A percentile compares a stretch with the other conserved stretches of the same genome.
Conservation (phyloP, 2,888 invertebrate species). For the Eilema griseolum region DNA sequence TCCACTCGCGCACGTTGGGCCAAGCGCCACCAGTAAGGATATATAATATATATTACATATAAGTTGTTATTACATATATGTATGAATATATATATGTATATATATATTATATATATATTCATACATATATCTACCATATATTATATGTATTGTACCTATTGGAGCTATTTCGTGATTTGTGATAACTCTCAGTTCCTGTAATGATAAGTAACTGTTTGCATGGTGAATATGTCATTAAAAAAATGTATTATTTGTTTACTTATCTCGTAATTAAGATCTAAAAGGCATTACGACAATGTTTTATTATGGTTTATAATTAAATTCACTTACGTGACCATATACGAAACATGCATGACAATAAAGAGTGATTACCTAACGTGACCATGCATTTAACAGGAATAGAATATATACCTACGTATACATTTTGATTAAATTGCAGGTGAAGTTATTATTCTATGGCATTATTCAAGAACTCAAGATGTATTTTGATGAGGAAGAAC, state of each 20-base stretch:
- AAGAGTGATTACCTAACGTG: slow-evolving; percentile 24
- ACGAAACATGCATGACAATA: slow-evolving; percentile 27
- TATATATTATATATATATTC: too few relatives aligned
- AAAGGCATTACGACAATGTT: slow-evolving; percentile 40
- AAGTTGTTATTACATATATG: too few relatives aligned
- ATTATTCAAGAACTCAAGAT: slow-evolving; percentile 27
- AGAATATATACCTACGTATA: not conserved
- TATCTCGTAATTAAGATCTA: slow-evolving; percentile 38
- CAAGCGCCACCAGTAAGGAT: too few relatives aligned
- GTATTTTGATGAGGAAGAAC: slow-evolving; percentile 14
- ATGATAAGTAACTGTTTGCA: too few relatives aligned
- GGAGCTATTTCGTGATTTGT: too few relatives aligned
- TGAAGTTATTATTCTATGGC: not conserved
- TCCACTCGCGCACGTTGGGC: too few relatives aligned
- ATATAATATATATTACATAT: too few relatives aligned
- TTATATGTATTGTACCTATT: too few relatives aligned
- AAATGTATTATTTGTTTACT: not conserved
- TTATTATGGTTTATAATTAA: slow-evolving; percentile 28
- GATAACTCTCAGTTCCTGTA: too few relatives aligned
- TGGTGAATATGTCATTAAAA: not conserved
- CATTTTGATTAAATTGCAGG: not conserved
- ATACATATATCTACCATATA: too few relatives aligned
- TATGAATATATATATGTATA: too few relatives aligned
- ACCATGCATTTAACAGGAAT: slow-evolving; percentile 15
- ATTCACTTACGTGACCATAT: slow-evolving; percentile 21